These are phyloP conservation scores for Polydrusus tereticollis DNA, from an alignment of 2,888 invertebrate genomes.

Conservation along the genomic window DNA sequence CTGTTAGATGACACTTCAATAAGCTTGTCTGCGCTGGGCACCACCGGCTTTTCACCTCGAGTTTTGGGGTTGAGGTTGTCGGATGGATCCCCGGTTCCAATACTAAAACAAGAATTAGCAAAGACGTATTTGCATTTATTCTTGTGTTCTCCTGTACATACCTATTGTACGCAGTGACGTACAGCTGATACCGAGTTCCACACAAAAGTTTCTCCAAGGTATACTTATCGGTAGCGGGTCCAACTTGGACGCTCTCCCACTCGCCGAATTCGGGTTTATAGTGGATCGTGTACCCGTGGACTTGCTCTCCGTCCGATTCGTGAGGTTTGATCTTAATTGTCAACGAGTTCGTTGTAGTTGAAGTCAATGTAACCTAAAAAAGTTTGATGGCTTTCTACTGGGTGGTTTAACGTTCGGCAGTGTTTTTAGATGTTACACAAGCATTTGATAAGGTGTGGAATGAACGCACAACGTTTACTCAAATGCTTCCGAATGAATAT, in stretches of 20 bases:
- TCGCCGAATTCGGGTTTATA: constrained; percentile 96
- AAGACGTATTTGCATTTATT: neutral
- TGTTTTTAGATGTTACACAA: no score
- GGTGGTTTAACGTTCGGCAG: no score
- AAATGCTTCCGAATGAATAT: no score
- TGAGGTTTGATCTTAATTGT: constrained; percentile 81
- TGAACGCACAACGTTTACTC: no score
- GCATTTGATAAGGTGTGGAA: no score
- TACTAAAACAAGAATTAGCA: constrained; percentile 69
- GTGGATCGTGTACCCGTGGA: constrained; percentile 91
- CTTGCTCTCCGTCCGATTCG: constrained; percentile 86
- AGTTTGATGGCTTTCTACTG: no score
- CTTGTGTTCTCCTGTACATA: constrained; percentile 61
- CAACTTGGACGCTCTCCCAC: constrained; percentile 88
- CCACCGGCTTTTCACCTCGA: constrained; percentile 93
- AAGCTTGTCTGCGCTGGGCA: constrained; percentile 91
- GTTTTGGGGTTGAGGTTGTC: constrained; percentile 91
- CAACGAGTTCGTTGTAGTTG: constrained; percentile 82
- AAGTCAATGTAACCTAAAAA: constrained; percentile 69
- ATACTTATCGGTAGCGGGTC: constrained; percentile 81
- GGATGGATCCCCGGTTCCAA: constrained; percentile 92
- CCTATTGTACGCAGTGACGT: constrained; percentile 94
- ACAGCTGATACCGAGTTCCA: constrained; percentile 93
- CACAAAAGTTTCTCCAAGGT: constrained; percentile 91
- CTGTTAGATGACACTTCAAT: constrained; percentile 95